Base-by-base conservation (phyloP, 2,113 vertebrate species). In the Noturus placidus region DNA sequence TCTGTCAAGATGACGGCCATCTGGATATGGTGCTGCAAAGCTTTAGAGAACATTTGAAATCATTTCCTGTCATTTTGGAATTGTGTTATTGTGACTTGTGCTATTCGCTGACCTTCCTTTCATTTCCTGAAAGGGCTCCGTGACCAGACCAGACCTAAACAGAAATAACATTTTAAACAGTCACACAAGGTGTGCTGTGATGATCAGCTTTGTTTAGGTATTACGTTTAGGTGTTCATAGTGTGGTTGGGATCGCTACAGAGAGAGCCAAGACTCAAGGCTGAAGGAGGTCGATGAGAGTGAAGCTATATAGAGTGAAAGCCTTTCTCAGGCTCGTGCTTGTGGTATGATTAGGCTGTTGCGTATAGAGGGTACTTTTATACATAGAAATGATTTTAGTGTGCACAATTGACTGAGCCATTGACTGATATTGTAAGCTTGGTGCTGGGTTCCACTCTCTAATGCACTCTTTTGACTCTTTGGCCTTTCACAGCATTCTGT, bases 1-100 rank as follows among this genome's bases (percentile, higher is more conserved):
- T 94, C 90, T 94, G 92, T 93, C 88, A 82, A 78, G 82, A 93
- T 93, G 91, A 85, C 92, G 91, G 92, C 93, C 92, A 91, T 93
- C 92, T 90, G 94, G 91, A 93, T 91, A 78, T n/a, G 91, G 91
- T 25, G 27, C 86, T 67, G 67, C 79, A 57, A 76, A 42, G 80
- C 54, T 84, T 77, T 83, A 78, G 56, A 82, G 54, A 82, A 89
- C 61, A 86, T 17, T 84, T 65, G 35, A 84, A 87, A 79, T 89
- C 30, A 83, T 87, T 85, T 85, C 59, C 56, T 86, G 69, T 88
- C 69, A 87, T 70, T 81, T 87, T 82, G 57, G 38, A 87, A 76
- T 56, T 61, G 38, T 78, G 22, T n/a, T n/a, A n/a, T n/a, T n/a
- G n/a, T n/a, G n/a, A n/a, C n/a, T 56, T 61, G 38, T 78, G 22